Conservation (phyloP, 1,140 invertebrate genomes). For the Drosophila quadrilineata region DNA sequence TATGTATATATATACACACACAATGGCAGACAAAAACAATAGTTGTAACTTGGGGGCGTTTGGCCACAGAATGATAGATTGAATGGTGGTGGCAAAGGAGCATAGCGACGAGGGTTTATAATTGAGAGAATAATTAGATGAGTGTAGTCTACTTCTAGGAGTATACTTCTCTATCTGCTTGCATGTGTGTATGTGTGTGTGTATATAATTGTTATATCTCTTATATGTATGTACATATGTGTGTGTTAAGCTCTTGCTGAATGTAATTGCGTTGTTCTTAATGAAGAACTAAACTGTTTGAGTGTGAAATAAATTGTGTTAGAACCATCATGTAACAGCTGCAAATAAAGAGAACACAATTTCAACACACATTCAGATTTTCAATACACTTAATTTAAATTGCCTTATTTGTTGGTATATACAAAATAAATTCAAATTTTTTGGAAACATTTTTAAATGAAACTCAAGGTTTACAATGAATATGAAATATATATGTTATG, state of each 20-base stretch:
- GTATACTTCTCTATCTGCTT: background rate
- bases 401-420: no score
- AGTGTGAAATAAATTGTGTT: constrained; percentile 23
- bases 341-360: background rate
- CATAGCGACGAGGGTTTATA: constrained; percentile 43
- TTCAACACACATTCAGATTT: background rate
- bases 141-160: constrained; percentile 20
- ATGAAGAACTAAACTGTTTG: constrained; percentile 32
- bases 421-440: constrained; percentile 22
- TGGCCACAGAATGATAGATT: constrained; percentile 28
- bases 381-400: background rate
- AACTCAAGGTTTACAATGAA: no score
- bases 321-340: background rate
- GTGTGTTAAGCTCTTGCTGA: constrained; percentile 11
- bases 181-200: background rate
- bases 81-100: constrained; percentile 1
- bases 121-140: constrained; percentile 73
- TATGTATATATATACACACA: background rate
- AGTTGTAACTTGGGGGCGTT: constrained; percentile 19
- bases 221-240: background rate
- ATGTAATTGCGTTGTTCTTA: constrained; percentile 34
- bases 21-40: constrained; percentile 12
- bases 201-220: background rate
- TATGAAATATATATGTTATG: no score
- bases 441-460: background rate